Evolutionary conservation across 2,888 invertebrate genomes (phyloP).

Genomic region (Frankliniella intonsa): DNA sequence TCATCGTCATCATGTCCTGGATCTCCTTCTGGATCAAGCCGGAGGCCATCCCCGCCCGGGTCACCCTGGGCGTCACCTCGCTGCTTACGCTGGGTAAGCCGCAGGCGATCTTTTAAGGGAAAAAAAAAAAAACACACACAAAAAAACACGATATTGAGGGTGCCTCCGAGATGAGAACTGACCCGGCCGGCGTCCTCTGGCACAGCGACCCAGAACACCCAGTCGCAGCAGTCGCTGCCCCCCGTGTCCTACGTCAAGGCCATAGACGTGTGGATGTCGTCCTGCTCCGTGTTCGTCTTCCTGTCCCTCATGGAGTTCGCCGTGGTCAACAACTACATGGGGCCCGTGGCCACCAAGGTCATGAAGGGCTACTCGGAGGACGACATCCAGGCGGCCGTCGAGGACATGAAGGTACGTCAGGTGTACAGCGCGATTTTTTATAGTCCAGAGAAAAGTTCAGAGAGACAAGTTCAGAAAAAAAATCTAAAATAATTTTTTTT

Average conservation of each 20-base stretch:
- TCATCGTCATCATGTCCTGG: conserved; percentile 94
- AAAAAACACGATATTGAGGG: not conserved
- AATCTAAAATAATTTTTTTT: not conserved
- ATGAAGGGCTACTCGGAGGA: conserved; percentile 89
- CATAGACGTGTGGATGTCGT: conserved; percentile 90
- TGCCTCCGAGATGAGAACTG: not conserved
- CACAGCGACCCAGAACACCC: conserved; percentile 84
- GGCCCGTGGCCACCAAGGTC: conserved; percentile 78
- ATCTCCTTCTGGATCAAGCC: conserved; percentile 95
- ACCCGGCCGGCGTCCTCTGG: not conserved
- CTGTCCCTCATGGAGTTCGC: conserved; percentile 86
- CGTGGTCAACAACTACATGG: conserved; percentile 83
- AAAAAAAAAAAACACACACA: not conserved
- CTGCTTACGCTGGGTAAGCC: conserved; percentile 70
- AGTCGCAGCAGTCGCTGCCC: conserved; percentile 82
- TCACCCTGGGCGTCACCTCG: conserved; percentile 83
- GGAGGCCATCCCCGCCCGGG: conserved; percentile 85
- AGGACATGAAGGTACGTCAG: conserved; percentile 65
- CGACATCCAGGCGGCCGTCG: conserved; percentile 65
- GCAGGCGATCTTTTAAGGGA: too few species aligned
- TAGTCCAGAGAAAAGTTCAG: not conserved
- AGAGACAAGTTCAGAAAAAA: conserved; percentile 5
- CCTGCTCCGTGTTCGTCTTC: conserved; percentile 87
- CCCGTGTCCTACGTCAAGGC: conserved; percentile 91
- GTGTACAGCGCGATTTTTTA: not conserved